Base-by-base conservation (phyloP, 2,797 vertebrate genomes). In the Centropyge bicolor region DNA sequence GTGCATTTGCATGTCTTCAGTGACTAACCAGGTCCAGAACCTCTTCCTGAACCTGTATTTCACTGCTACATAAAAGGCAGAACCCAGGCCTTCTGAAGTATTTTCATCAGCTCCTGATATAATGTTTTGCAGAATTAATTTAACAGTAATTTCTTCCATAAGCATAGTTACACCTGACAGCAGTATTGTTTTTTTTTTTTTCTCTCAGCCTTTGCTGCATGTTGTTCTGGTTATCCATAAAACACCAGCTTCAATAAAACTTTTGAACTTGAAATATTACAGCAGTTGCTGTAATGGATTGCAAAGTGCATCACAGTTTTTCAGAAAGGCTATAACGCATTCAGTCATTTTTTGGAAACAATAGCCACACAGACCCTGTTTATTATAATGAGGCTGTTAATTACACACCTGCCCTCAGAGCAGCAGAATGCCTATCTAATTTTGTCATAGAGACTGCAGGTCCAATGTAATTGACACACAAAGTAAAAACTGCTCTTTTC, bases 281-380 rank as follows among this genome's bases (percentile, higher is more conserved):
- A 52, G 55, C 12, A 40, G 19, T 71, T 49, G n/a, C 36, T 59
- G 8, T 49, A 73, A 63, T 60, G 73, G 63, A 73, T 72, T 63
- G 36, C 11, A 54, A 20, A 68, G 17, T 67, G 48, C 19, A 14
- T 56, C 54, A 52, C 16, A 40, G 3, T 38, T 67, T 40, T 24
- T 38, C 13, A 22, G 14, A 27, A 38, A 62, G 63, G 6, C 10
- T 35, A 64, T 60, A 49, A 22, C 8, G 41, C 54, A 55, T 51
- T 3, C 8, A 74, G 11, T 62, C 1, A 20, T 74, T 41, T 41
- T 36, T 22, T 48, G 9, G 19, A 48, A 13, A 68, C 43, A 74
- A 13, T 12, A 31, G 27, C 17, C 10, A 36, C 31, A 46, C 10
- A 59, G 46, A 54, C 1, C 19, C 12, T n/a, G 5, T 13, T 45